Evolutionary conservation across 2,888 invertebrate genomes (phyloP).

Genomic region (Pteria penguin): DNA sequence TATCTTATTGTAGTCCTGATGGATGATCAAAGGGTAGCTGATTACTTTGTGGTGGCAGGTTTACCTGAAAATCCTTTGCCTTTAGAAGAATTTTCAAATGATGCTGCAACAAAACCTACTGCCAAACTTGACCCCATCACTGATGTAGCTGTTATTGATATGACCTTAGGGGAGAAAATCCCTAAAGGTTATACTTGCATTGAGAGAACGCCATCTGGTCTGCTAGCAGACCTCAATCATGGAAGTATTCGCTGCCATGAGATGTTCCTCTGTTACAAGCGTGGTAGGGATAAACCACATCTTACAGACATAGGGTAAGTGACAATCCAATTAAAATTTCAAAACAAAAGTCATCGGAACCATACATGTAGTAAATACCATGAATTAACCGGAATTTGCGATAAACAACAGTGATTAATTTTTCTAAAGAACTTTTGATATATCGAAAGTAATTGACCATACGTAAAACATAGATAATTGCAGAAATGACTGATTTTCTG

Average conservation of each 20-base stretch:
- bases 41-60: conserved; percentile 99
- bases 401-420: too few species aligned
- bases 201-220: conserved; percentile 83
- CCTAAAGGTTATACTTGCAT: conserved; percentile 75
- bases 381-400: too few species aligned
- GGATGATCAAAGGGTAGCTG: conserved; percentile 86
- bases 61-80: conserved; percentile 89
- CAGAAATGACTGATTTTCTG: too few species aligned
- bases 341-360: too few species aligned
- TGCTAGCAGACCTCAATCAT: conserved; percentile 97
- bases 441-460: too few species aligned
- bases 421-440: too few species aligned
- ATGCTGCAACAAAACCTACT: conserved; percentile 88
- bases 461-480: too few species aligned
- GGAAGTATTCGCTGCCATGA: conserved; percentile 96
- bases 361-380: too few species aligned
- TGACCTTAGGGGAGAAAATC: conserved; percentile 89
- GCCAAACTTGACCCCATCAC: conserved; percentile 91
- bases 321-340: too few species aligned
- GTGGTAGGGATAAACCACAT: conserved; percentile 96
- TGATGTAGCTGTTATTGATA: conserved; percentile 95
- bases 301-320: conserved; percentile 96
- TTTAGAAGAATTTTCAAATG: conserved; percentile 89
- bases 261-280: conserved; percentile 93
- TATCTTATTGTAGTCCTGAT: conserved; percentile 55